These are phyloP conservation scores for Agrypnia vestita DNA, from an alignment of 1,140 invertebrate species.

Conservation along the genomic window DNA sequence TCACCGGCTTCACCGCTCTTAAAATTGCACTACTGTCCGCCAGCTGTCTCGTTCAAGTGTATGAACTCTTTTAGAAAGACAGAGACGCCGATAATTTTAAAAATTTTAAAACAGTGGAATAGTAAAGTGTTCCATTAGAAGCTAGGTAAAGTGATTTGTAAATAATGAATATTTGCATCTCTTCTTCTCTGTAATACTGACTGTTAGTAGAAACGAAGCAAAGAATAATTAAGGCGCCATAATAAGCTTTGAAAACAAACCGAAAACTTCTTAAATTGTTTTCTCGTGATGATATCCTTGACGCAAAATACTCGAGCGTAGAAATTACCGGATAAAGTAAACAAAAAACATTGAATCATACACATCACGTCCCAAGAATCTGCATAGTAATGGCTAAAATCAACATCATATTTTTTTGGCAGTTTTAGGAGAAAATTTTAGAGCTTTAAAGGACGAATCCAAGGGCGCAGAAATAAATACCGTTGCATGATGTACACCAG, in stretches of 20 bases:
- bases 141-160: slow-evolving; percentile 3
- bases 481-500: no score
- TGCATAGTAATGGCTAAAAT: no score
- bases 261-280: neutral
- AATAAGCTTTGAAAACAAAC: neutral
- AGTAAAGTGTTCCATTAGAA: neutral
- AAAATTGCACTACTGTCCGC: neutral
- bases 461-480: no score
- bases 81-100: neutral
- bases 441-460: no score
- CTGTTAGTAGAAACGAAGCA: neutral
- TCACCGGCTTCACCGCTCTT: neutral
- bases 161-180: neutral
- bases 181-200: neutral
- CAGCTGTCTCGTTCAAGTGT: no score
- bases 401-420: no score
- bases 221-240: neutral
- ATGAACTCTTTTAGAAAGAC: neutral
- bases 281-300: neutral
- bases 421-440: no score
- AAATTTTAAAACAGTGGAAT: neutral
- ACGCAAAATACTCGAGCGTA: no score
- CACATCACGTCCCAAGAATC: no score
- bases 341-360: no score
- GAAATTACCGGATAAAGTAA: no score